Evolutionary conservation across 2,888 invertebrate species (phyloP).

Genomic region (Drosophila paramelanica): DNA sequence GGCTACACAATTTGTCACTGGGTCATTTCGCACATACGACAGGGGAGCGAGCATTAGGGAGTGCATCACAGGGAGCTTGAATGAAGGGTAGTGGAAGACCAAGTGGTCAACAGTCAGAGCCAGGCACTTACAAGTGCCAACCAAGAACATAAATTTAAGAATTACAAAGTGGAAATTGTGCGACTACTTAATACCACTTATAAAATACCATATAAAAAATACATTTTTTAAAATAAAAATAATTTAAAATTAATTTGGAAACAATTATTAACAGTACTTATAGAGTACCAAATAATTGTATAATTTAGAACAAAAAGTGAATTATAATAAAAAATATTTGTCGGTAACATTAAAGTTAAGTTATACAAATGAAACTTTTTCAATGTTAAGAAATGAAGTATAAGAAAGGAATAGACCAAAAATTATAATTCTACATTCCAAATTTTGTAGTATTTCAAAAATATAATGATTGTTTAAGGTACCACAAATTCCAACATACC

Average conservation of each 20-base stretch:
- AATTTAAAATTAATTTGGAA: too few species aligned
- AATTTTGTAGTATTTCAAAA: too few species aligned
- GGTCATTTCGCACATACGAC: slow-evolving; percentile 69
- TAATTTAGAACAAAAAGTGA: neutral
- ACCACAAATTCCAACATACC: slow-evolving; percentile 1
- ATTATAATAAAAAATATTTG: too few species aligned
- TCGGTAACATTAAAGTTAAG: too few species aligned
- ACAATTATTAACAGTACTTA: too few species aligned
- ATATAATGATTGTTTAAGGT: neutral
- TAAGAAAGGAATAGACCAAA: too few species aligned
- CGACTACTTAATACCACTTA: slow-evolving; percentile 3
- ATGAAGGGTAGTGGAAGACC: neutral
- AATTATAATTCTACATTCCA: too few species aligned
- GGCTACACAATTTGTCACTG: slow-evolving; percentile 71
- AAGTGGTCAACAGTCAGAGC: slow-evolving; percentile 7
- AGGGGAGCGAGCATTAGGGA: slow-evolving; percentile 15
- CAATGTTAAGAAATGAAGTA: too few species aligned
- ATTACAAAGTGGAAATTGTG: neutral
- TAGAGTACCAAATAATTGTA: too few species aligned
- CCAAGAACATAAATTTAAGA: slow-evolving; percentile 6
- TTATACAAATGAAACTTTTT: too few species aligned
- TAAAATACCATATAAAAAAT: too few species aligned
- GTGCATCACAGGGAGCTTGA: neutral
- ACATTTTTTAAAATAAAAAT: neutral
- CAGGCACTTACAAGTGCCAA: slow-evolving; percentile 9